Percentiles rank a stretch among this genome's conserved stretches.
Evolutionary conservation across 2,113 vertebrate genomes (phyloP).

Genomic region (Hylia prasina): DNA sequence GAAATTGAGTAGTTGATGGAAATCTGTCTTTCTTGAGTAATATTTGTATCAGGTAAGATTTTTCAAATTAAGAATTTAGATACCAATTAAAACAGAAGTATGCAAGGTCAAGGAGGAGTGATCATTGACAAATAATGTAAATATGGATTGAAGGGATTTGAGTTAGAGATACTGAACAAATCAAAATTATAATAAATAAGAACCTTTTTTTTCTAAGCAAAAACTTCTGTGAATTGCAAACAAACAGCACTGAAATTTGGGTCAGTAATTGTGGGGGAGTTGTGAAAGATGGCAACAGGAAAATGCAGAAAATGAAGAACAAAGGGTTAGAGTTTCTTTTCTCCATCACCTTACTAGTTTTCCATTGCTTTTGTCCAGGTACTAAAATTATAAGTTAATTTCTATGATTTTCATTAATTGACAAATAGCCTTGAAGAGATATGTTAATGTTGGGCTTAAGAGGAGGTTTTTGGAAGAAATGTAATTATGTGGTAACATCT

Average conservation of each 20-base stretch:
- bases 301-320: neutral
- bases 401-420: neutral
- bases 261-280: neutral
- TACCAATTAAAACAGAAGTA: neutral
- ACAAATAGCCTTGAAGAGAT: neutral
- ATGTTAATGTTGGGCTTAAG: neutral
- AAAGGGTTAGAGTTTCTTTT: neutral
- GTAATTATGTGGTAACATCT: neutral
- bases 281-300: neutral
- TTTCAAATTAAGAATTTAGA: neutral
- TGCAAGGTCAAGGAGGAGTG: neutral
- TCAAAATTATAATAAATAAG: neutral
- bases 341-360: neutral
- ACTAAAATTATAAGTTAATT: neutral
- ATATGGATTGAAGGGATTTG: neutral
- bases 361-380: neutral
- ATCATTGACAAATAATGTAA: neutral
- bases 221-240: neutral
- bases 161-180: neutral
- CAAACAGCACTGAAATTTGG: neutral
- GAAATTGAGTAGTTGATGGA: neutral
- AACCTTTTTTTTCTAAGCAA: neutral
- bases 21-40: neutral
- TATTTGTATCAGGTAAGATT: neutral
- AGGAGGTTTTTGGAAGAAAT: neutral